Evolutionary conservation across 2,113 vertebrate species (phyloP).

Genomic region (Aptenodytes patagonicus): DNA sequence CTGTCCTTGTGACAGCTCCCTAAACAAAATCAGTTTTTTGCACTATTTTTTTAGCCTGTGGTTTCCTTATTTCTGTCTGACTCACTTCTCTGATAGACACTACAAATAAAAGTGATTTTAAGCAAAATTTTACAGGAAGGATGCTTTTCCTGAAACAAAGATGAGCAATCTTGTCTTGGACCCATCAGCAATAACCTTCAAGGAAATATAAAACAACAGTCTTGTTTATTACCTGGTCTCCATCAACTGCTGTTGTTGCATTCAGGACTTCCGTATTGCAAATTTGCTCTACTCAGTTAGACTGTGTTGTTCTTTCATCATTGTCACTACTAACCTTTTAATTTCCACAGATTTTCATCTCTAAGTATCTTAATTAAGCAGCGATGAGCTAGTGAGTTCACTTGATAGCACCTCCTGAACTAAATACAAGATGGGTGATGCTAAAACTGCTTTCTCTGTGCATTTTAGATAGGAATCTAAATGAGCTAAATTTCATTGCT

Average conservation of each 20-base stretch:
- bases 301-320: background rate
- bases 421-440: background rate
- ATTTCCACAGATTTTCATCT: background rate
- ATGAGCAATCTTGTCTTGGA: background rate
- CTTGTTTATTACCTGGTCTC: background rate
- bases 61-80: background rate
- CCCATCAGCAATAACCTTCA: background rate
- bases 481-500: background rate
- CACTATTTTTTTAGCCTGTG: background rate
- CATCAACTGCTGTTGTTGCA: background rate
- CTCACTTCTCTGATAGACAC: background rate
- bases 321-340: background rate
- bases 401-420: background rate
- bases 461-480: background rate
- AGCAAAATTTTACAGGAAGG: background rate
- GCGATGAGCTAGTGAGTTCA: background rate
- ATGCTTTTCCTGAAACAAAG: background rate
- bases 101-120: background rate
- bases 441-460: background rate
- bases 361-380: background rate
- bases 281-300: background rate
- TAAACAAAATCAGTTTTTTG: background rate
- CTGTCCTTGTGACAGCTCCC: background rate
- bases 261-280: background rate
- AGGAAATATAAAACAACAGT: background rate